These are phyloP conservation scores for Cephus runcator DNA, from an alignment of 2,888 invertebrate species.

Conservation along the genomic window DNA sequence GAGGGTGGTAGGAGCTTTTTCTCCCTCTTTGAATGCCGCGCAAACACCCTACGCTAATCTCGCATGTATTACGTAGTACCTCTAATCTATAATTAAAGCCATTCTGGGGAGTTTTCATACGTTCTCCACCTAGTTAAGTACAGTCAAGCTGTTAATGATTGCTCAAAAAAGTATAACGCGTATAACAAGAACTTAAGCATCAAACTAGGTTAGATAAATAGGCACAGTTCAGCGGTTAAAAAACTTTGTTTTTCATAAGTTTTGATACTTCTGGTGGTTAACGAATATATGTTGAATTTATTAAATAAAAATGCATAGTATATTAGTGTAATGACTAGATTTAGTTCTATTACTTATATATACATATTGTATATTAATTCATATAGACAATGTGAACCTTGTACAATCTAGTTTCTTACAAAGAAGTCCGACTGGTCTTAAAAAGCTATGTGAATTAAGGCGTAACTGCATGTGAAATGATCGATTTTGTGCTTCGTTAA, in stretches of 20 bases:
- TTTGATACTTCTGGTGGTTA: too few relatives aligned
- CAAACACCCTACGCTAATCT: not conserved
- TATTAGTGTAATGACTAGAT: not conserved
- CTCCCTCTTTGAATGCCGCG: not conserved
- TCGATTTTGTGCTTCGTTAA: constrained; percentile 9
- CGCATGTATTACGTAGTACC: not conserved
- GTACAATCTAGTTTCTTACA: not conserved
- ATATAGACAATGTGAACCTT: not conserved
- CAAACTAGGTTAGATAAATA: not conserved
- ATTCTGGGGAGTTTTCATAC: not conserved
- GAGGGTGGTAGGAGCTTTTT: not conserved
- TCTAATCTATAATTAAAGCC: not conserved
- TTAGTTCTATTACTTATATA: not conserved
- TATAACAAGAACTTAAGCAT: not conserved
- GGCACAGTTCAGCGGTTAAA: not conserved
- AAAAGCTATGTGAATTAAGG: not conserved
- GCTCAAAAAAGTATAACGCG: not conserved
- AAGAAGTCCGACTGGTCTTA: not conserved
- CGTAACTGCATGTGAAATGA: constrained; percentile 12
- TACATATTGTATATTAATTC: not conserved
- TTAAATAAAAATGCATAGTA: not conserved
- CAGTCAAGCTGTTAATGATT: not conserved
- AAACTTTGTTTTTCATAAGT: not conserved
- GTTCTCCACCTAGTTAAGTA: not conserved
- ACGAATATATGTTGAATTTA: not conserved